Evolutionary conservation across 92 coral and sea anemone genomes (phyloP).

Genomic region (Pocillopora grandis): DNA sequence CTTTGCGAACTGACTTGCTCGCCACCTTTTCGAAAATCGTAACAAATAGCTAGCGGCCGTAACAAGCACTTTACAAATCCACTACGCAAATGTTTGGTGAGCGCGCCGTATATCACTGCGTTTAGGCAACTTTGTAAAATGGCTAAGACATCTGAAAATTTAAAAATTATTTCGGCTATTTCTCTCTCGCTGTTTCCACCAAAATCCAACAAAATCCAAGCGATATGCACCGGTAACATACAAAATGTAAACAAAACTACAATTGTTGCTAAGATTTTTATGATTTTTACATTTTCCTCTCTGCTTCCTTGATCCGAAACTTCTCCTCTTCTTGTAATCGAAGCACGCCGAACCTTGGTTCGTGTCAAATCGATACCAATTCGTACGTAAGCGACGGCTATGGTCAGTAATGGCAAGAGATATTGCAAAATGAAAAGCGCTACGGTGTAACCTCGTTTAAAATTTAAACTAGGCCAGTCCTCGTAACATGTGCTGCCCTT

Average conservation of each 20-base stretch:
- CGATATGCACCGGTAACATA: constrained; percentile 75
- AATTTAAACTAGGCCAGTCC: constrained; percentile 54
- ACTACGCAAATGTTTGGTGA: constrained; percentile 74
- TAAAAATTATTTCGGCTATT: constrained; percentile 50
- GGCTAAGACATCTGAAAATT: constrained; percentile 66
- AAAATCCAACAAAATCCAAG: constrained; percentile 81
- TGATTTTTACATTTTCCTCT: constrained; percentile 69
- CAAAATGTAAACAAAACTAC: constrained; percentile 67
- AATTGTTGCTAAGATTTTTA: constrained; percentile 72
- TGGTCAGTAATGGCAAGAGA: constrained; percentile 64
- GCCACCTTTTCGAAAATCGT: constrained; percentile 10
- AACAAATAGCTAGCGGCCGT: background rate
- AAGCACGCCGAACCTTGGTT: constrained; percentile 46
- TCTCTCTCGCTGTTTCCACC: constrained; percentile 55
- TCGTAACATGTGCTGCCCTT: constrained; percentile 53
- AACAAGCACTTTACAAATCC: constrained; percentile 61
- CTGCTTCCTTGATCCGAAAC: constrained; percentile 52
- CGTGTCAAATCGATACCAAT: constrained; percentile 69
- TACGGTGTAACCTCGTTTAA: constrained; percentile 60
- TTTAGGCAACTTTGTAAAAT: constrained; percentile 72
- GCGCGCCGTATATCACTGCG: constrained; percentile 79
- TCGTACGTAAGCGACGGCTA: constrained; percentile 68
- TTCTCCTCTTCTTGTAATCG: constrained; percentile 35
- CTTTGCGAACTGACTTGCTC: background rate
- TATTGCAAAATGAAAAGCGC: constrained; percentile 68